phyloP scores from a whole-genome alignment of 2,113 vertebrate genomes.

The Gobiocypris rarus region DNA sequence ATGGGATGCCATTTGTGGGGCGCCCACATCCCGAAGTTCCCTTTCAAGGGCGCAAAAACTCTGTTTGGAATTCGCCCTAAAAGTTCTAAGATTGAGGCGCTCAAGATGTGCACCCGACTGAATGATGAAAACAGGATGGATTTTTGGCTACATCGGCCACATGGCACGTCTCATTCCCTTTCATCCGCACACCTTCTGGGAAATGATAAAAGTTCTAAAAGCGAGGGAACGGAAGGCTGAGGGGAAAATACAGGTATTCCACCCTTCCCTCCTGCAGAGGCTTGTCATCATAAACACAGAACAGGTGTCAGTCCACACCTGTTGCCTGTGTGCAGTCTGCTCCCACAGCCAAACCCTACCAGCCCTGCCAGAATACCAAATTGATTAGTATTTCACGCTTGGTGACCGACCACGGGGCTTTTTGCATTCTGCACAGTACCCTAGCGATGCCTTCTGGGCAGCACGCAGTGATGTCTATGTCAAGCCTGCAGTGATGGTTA shows the following conservation, averaged over 20 bases:
- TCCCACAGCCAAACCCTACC: constrained; percentile 12
- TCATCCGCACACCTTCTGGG: constrained; percentile 17
- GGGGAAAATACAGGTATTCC: constrained; percentile 29
- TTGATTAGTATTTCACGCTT: constrained; percentile 22
- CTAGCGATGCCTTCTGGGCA: constrained; percentile 4
- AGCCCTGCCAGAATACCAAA: constrained; percentile 23
- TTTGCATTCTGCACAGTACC: constrained; percentile 15
- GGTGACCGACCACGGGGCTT: background rate
- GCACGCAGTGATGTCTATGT: background rate
- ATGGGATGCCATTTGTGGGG: too few relatives aligned
- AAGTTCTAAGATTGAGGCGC: background rate
- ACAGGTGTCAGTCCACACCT: constrained; percentile 51
- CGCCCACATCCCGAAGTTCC: too few relatives aligned
- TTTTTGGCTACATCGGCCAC: background rate
- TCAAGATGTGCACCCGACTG: background rate
- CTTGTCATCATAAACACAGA: constrained; percentile 45
- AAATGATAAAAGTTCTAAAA: constrained; percentile 26
- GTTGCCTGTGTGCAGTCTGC: constrained; percentile 26
- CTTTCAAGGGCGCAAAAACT: too few relatives aligned
- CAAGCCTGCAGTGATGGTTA: background rate
- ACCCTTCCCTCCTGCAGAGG: background rate
- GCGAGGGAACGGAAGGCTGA: background rate
- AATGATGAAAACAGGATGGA: constrained; percentile 8
- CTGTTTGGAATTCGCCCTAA: background rate
- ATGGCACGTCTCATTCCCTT: background rate